phyloP scores from a whole-genome alignment of 1,140 invertebrate species.

The Drosophila suzukii region DNA sequence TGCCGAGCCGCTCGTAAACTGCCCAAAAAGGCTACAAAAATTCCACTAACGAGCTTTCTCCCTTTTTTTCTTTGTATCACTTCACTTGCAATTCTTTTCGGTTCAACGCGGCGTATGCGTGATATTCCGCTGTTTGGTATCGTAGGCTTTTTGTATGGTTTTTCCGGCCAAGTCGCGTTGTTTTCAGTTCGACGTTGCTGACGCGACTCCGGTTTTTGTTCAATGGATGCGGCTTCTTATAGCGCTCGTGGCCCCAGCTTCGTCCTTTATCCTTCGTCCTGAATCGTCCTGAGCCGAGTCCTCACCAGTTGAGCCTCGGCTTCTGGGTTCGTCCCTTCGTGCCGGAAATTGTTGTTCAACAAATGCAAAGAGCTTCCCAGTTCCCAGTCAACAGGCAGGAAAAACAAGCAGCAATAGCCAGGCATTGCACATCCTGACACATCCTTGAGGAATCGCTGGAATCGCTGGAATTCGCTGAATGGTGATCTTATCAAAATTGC shows the following conservation, averaged over 20 bases:
- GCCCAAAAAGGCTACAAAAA: slow-evolving; percentile 49
- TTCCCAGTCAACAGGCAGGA: slow-evolving; percentile 32
- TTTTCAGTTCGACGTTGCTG: slow-evolving; percentile 61
- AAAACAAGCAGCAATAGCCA: slow-evolving; percentile 1
- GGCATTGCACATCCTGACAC: slow-evolving; percentile 25
- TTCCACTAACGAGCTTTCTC: slow-evolving; percentile 61
- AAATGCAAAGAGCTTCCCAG: slow-evolving; percentile 49
- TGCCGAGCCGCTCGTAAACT: slow-evolving; percentile 58
- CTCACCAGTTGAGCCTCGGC: slow-evolving; percentile 51
- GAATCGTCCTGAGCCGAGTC: slow-evolving; percentile 2
- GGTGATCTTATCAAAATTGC: slow-evolving; percentile 19
- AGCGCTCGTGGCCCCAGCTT: slow-evolving; percentile 40
- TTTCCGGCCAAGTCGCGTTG: slow-evolving; percentile 28
- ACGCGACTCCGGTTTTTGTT: slow-evolving; percentile 66
- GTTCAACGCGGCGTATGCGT: slow-evolving; percentile 63
- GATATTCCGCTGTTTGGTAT: slow-evolving; percentile 28
- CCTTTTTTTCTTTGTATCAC: slow-evolving; percentile 11
- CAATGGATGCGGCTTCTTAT: slow-evolving; percentile 60
- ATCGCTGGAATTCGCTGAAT: not conserved
- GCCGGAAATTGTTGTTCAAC: slow-evolving; percentile 51
- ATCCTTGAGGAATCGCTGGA: slow-evolving; percentile 3
- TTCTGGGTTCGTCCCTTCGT: slow-evolving; percentile 8
- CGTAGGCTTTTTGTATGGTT: not conserved
- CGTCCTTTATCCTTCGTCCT: slow-evolving; percentile 41
- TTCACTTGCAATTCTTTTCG: slow-evolving; percentile 35